A percentile compares a stretch with the other conserved stretches of the same genome.
Evolutionary conservation across 1,140 invertebrate species (phyloP).

Genomic region (Holotrichia oblita): DNA sequence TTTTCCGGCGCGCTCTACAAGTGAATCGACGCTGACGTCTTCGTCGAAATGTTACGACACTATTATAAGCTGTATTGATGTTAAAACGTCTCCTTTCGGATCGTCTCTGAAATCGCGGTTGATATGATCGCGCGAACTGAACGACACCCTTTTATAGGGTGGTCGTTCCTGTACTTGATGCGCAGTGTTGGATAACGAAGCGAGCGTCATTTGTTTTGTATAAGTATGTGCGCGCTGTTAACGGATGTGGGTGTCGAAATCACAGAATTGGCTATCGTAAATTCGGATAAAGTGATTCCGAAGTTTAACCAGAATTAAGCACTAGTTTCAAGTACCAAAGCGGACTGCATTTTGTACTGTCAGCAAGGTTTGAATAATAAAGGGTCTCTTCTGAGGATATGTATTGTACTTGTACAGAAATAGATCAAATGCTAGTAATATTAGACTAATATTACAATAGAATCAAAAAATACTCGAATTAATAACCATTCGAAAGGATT

Average conservation of each 20-base stretch:
- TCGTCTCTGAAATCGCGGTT: not conserved
- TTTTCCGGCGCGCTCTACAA: not conserved
- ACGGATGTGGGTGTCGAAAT: not conserved
- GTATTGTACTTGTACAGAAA: no score
- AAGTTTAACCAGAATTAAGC: no score
- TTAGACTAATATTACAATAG: no score
- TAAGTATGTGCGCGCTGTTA: not conserved
- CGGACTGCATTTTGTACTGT: no score
- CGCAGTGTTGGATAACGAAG: constrained; percentile 4
- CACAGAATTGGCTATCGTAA: not conserved
- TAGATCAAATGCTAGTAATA: no score
- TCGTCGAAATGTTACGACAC: constrained; percentile 4
- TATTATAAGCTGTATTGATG: not conserved
- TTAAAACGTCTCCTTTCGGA: constrained; percentile 5
- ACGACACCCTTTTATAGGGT: constrained; percentile 4
- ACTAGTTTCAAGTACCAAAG: no score
- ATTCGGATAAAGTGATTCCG: no score
- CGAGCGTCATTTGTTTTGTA: constrained; percentile 5
- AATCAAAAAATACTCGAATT: no score
- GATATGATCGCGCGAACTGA: not conserved
- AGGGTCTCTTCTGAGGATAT: no score
- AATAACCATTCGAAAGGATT: no score
- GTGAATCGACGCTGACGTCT: not conserved
- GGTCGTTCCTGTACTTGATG: not conserved
- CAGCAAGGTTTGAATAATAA: no score